A percentile compares a stretch with the other conserved stretches of the same genome.
These are phyloP conservation scores for zebrafish (Danio rerio) DNA, from an alignment of 2,113 vertebrate species.

Conservation along the genomic window GRCz12tu NC_133197.1:10315501-10316000, in stretches of 20 bases:
- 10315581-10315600: background rate
- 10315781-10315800: background rate
- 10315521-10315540: background rate
- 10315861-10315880: slow-evolving; percentile 8
- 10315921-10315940: slow-evolving; percentile 12
- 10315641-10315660: background rate
- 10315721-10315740: background rate
- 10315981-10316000: background rate
- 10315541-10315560: background rate
- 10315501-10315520: background rate
- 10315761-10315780: background rate
- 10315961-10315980: background rate
- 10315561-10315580: background rate
- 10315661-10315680: background rate
- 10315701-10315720: background rate
- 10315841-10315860: background rate
- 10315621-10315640: background rate
- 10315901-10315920: background rate
- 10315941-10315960: background rate
- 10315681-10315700: background rate
- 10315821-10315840: background rate
- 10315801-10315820: background rate
- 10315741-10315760: background rate
- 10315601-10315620: background rate
- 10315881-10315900: background rate